Conservation (phyloP, 2,888 invertebrate genomes). For the Carpatolechia fugitivella region DNA sequence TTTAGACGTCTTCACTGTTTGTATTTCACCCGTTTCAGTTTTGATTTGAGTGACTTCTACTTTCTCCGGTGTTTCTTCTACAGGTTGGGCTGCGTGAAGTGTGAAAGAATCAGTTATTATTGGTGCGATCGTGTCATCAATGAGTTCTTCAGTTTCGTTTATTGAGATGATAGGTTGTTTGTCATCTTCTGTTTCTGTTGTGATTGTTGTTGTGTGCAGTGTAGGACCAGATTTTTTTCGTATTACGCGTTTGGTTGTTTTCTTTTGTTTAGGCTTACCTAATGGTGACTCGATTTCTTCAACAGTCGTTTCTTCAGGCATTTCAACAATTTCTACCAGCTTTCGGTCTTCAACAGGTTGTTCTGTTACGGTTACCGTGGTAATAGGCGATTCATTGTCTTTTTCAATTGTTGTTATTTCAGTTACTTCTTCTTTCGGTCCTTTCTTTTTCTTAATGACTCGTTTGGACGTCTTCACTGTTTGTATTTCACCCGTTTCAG, state of each 20-base stretch:
- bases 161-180: slow-evolving; percentile 22
- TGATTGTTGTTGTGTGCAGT: slow-evolving; percentile 45
- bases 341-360: too few species aligned
- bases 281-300: slow-evolving; percentile 35
- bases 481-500: slow-evolving; percentile 33
- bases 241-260: slow-evolving; percentile 41
- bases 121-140: not conserved
- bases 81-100: slow-evolving; percentile 32
- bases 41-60: slow-evolving; percentile 23
- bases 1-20: slow-evolving; percentile 47
- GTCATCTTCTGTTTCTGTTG: slow-evolving; percentile 41
- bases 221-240: slow-evolving; percentile 42
- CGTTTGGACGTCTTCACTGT: slow-evolving; percentile 40
- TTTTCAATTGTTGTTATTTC: slow-evolving; percentile 15
- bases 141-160: not conserved
- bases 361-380: slow-evolving; percentile 17
- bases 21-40: slow-evolving; percentile 24
- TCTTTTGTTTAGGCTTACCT: slow-evolving; percentile 37
- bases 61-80: slow-evolving; percentile 37
- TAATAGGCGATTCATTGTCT: slow-evolving; percentile 32
- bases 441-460: slow-evolving; percentile 41
- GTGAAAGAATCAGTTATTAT: not conserved
- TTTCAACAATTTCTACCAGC: too few species aligned
- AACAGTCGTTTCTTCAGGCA: slow-evolving; percentile 11
- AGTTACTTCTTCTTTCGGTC: slow-evolving; percentile 35